Conservation (phyloP, 2,113 vertebrate species). For the Hyperopisus bebe region DNA sequence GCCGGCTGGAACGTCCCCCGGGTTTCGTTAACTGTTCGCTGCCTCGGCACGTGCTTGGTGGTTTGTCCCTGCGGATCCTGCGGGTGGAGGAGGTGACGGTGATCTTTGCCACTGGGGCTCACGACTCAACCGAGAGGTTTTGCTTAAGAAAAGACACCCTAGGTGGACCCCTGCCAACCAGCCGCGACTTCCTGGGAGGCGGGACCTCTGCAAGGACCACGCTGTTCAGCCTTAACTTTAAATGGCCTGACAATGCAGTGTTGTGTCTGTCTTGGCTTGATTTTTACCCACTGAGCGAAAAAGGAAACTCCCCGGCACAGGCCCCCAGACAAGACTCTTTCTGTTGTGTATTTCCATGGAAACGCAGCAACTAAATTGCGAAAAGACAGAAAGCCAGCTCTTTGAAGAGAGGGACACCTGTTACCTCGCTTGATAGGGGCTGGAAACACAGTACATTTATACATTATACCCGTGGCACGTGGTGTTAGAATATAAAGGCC, state of each 20-base stretch:
- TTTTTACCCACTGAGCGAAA: slow-evolving; percentile 43
- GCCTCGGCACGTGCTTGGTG: not conserved
- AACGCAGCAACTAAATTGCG: slow-evolving; percentile 69
- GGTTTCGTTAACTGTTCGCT: not conserved
- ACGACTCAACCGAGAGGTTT: not conserved
- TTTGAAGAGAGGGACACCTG: slow-evolving; percentile 68
- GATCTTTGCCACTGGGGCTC: not conserved
- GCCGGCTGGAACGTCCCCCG: not conserved
- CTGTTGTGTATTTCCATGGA: slow-evolving; percentile 67
- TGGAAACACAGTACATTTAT: slow-evolving; percentile 36
- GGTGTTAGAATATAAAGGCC: slow-evolving; percentile 11
- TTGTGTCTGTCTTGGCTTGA: slow-evolving; percentile 51
- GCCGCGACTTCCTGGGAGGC: not conserved
- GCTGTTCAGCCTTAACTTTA: slow-evolving; percentile 24
- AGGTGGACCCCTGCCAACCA: not conserved
- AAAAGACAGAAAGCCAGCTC: slow-evolving; percentile 70
- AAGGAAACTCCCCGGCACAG: slow-evolving; percentile 52
- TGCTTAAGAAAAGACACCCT: not conserved
- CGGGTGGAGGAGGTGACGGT: not conserved
- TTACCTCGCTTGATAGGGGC: slow-evolving; percentile 53
- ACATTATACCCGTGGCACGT: slow-evolving; percentile 32
- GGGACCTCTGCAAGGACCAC: not conserved
- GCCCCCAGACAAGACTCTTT: slow-evolving; percentile 71
- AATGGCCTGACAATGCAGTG: slow-evolving; percentile 41
- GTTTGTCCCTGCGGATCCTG: not conserved